Evolutionary conservation across 2,888 invertebrate genomes (phyloP).

Genomic region (Tortricodes alternella): DNA sequence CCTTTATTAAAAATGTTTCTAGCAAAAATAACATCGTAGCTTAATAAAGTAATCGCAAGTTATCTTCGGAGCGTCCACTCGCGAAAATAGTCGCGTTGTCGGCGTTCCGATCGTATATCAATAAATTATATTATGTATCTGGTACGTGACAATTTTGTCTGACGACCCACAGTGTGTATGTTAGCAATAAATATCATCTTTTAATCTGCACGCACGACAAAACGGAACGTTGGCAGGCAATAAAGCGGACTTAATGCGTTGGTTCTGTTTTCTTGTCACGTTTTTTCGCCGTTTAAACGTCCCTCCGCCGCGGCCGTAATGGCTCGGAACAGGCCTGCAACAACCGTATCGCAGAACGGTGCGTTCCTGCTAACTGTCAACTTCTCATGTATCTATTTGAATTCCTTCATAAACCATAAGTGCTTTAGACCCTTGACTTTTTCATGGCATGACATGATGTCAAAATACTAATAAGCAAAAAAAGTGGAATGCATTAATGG

Average conservation of each 20-base stretch:
- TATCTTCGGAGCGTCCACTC: slow-evolving; percentile 8
- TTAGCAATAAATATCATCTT: slow-evolving; percentile 59
- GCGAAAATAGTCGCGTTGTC: slow-evolving; percentile 11
- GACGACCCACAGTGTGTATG: slow-evolving; percentile 29
- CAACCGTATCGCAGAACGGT: slow-evolving; percentile 27
- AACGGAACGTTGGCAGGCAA: slow-evolving; percentile 59
- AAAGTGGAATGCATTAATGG: too few species aligned
- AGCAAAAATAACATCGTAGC: neutral
- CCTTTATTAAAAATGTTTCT: too few species aligned
- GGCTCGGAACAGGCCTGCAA: slow-evolving; percentile 29
- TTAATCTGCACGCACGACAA: slow-evolving; percentile 68
- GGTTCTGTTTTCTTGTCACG: slow-evolving; percentile 75
- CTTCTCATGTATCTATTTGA: too few species aligned
- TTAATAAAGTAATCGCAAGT: slow-evolving; percentile 7
- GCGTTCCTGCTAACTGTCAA: slow-evolving; percentile 15
- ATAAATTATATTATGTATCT: slow-evolving; percentile 32
- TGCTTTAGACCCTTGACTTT: too few species aligned
- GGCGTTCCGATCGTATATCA: slow-evolving; percentile 29
- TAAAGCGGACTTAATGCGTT: slow-evolving; percentile 71
- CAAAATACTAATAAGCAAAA: too few species aligned
- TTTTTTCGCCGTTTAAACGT: slow-evolving; percentile 74
- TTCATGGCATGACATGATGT: too few species aligned
- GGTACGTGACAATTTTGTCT: slow-evolving; percentile 28
- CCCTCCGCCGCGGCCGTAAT: slow-evolving; percentile 43
- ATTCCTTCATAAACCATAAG: too few species aligned